Conservation (phyloP, 2,888 invertebrate genomes). For the Harpalus rufipes region DNA sequence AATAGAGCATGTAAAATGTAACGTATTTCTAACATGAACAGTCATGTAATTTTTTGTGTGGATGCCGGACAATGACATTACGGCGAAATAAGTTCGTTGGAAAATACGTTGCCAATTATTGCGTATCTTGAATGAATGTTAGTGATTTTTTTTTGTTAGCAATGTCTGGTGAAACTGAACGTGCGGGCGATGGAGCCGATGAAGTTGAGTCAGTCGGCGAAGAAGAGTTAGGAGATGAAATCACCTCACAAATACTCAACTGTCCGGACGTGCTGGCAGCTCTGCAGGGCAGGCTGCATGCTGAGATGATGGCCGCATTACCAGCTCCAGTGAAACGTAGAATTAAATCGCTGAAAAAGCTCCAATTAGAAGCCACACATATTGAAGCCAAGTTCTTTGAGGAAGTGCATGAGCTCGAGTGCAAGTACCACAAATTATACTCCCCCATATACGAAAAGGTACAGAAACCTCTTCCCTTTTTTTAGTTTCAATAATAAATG, state of each 20-base stretch:
- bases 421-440: slow-evolving; percentile 91
- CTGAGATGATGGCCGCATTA: slow-evolving; percentile 81
- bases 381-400: slow-evolving; percentile 96
- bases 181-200: slow-evolving; percentile 83
- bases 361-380: slow-evolving; percentile 91
- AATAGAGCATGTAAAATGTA: neutral
- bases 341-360: slow-evolving; percentile 90
- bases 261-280: slow-evolving; percentile 81
- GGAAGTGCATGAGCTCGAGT: slow-evolving; percentile 95
- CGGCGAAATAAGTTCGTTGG: neutral
- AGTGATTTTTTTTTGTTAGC: slow-evolving; percentile 70
- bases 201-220: slow-evolving; percentile 84
- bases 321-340: slow-evolving; percentile 89
- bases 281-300: slow-evolving; percentile 80
- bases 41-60: slow-evolving; percentile 26
- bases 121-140: neutral
- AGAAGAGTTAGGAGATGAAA: slow-evolving; percentile 79
- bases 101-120: neutral
- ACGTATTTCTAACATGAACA: slow-evolving; percentile 34
- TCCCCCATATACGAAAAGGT: slow-evolving; percentile 89
- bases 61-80: slow-evolving; percentile 41
- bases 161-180: slow-evolving; percentile 84
- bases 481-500: too few species aligned
- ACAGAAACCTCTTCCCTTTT: slow-evolving; percentile 65
- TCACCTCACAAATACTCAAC: slow-evolving; percentile 73